Conservation (phyloP, 2,797 vertebrate species). For the Trematomus bernacchii region DNA sequence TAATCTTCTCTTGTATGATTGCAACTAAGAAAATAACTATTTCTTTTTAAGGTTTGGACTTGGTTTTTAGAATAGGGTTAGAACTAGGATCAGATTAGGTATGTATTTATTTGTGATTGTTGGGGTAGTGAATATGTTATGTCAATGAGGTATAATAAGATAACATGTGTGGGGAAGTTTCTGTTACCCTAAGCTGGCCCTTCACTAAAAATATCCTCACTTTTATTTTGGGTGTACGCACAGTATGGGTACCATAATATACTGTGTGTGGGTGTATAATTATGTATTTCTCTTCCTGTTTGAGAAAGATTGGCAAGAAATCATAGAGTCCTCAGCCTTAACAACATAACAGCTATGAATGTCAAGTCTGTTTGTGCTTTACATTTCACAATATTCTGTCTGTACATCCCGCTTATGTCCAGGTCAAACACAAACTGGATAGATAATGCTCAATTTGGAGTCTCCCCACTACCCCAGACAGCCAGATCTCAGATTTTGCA, state of each 20-base stretch:
- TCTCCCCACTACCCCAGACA: background rate
- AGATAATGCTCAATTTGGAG: background rate
- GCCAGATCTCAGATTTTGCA: slow-evolving; percentile 2
- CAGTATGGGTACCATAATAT: slow-evolving; percentile 56
- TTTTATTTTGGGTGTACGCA: slow-evolving; percentile 57
- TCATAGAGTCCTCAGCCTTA: slow-evolving; percentile 26
- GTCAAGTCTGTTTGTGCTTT: slow-evolving; percentile 14
- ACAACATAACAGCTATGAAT: slow-evolving; percentile 10
- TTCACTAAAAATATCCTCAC: slow-evolving; percentile 64
- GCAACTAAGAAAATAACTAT: too few species aligned
- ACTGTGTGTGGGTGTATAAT: slow-evolving; percentile 66
- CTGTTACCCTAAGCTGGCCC: slow-evolving; percentile 29
- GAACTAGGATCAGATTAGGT: background rate
- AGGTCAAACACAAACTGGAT: slow-evolving; percentile 17
- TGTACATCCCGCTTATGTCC: background rate
- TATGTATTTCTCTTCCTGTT: slow-evolving; percentile 58
- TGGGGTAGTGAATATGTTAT: background rate
- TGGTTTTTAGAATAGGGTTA: too few species aligned
- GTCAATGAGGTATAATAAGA: background rate
- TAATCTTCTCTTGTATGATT: too few species aligned
- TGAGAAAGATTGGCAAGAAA: slow-evolving; percentile 26
- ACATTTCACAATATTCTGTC: slow-evolving; percentile 11
- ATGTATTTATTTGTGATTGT: background rate
- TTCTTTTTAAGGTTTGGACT: too few species aligned
- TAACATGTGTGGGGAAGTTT: slow-evolving; percentile 9